These are phyloP conservation scores for Megaceryle maxima DNA, from an alignment of 2,113 vertebrate species.

Conservation along the genomic window DNA sequence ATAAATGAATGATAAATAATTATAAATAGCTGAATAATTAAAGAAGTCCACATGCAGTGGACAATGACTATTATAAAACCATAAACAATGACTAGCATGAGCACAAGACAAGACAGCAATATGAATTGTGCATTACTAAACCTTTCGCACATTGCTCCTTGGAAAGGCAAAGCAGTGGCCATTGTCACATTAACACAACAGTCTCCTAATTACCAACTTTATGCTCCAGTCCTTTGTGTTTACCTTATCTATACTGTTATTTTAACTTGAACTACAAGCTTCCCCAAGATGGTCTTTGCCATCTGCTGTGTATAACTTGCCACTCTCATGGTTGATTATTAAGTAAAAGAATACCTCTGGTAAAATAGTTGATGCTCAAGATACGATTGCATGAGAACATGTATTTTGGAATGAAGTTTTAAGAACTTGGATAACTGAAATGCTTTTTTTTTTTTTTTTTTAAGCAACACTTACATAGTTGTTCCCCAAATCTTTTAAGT, in stretches of 20 bases:
- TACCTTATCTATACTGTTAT: not conserved
- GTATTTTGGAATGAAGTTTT: not conserved
- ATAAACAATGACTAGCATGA: not conserved
- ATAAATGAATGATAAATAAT: not conserved
- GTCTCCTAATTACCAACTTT: not conserved
- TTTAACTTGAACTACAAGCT: not conserved
- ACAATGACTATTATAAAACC: not conserved
- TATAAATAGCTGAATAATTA: not conserved
- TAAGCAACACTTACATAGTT: not conserved
- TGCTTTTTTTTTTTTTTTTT: not conserved
- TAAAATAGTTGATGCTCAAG: not conserved
- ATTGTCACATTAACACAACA: not conserved
- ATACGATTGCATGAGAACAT: not conserved
- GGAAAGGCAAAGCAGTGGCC: not conserved
- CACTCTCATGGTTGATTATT: fast-evolving
- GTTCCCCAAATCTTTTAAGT: not conserved
- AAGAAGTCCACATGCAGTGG: not conserved
- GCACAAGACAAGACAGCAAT: not conserved
- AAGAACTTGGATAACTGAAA: not conserved
- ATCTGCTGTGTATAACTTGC: not conserved
- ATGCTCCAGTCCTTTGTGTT: not conserved
- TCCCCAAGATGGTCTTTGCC: not conserved
- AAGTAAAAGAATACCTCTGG: not conserved
- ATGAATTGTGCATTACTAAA: not conserved
- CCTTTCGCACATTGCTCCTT: not conserved